Evolutionary conservation across 1,140 invertebrate genomes (phyloP), one percentile per base, ranked within the genome.

Genomic region (Aethina tumida): DNA sequence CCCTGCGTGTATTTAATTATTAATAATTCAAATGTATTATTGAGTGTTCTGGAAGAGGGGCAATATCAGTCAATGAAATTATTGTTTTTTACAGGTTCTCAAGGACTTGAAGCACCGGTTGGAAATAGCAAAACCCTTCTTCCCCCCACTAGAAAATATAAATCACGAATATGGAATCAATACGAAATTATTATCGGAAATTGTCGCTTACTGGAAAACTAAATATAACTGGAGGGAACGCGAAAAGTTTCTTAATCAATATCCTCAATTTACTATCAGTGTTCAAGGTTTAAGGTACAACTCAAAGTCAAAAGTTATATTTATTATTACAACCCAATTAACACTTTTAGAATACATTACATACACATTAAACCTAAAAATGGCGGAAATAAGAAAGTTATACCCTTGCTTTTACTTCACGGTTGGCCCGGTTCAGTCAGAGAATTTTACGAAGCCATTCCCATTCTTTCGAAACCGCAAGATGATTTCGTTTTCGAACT

Each of bases 401-500:
- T 53, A 7, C 84, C 84, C 0, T 34, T 91, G 13, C 51, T 94
- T 0, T 14, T 95, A 1, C 50, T 89, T 3, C 90, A 95, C 53
- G 90, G 90, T n/a, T 96, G 90, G 91, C 90, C 91, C 2, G 88
- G 90, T 18, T 86, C 83, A 0, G 69, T 93, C 2, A 68, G 82
- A 5, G 87, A 94, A 60, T 93, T 92, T 56, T 82, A 85, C 46
- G 81, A 86, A 51, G 68, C 88, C 2, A 78, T 89, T 41, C 84
- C 84, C 0, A 20, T 81, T 15, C 51, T 91, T 7, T 81, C 73
- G 0, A 71, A 65, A 12, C 66, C 70, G 0, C 60, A 64, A 36
- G 41, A 61, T 1, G 65, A 81, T 39, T 77, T 81, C 42, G 81
- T 83, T 5, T 91, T 90, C 53, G 84, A 91, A 60, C 59, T 91